Conservation (phyloP, 2,797 vertebrate genomes). For the Siniperca undulata region DNA sequence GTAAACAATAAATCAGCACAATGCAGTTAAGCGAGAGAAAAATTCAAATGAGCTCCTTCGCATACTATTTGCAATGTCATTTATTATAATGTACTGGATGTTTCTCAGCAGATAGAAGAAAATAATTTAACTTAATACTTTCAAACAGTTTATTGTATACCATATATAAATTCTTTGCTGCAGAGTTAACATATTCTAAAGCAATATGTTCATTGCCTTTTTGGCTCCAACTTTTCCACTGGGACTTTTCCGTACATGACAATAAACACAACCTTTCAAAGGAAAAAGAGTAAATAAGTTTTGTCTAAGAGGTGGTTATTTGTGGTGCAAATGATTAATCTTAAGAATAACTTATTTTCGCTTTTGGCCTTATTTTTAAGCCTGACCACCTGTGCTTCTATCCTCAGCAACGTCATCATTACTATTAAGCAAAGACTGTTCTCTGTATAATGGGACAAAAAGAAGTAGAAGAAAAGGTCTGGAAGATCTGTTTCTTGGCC, state of each 20-base stretch:
- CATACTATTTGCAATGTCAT: conserved; percentile 32
- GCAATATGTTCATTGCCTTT: conserved; percentile 2
- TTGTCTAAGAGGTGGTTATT: not conserved
- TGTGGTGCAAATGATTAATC: not conserved
- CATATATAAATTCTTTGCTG: not conserved
- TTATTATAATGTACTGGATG: conserved; percentile 47
- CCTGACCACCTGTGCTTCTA: not conserved
- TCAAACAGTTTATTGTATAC: conserved; percentile 5
- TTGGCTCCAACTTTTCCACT: not conserved
- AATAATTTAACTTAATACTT: conserved; percentile 28
- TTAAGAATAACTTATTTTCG: not conserved
- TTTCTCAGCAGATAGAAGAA: conserved; percentile 39
- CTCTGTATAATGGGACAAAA: not conserved
- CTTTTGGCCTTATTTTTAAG: not conserved
- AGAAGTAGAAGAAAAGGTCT: not conserved
- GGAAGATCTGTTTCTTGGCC: not conserved
- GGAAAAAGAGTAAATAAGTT: not conserved
- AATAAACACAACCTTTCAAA: not conserved
- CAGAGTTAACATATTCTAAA: not conserved
- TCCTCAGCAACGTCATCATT: not conserved
- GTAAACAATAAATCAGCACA: conserved; percentile 62
- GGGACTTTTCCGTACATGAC: not conserved
- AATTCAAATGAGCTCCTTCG: conserved; percentile 45
- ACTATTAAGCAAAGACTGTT: not conserved
- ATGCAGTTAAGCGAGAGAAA: conserved; percentile 45